Evolutionary conservation across 2,113 vertebrate species (phyloP).

Genomic region (Gadus chalcogrammus): DNA sequence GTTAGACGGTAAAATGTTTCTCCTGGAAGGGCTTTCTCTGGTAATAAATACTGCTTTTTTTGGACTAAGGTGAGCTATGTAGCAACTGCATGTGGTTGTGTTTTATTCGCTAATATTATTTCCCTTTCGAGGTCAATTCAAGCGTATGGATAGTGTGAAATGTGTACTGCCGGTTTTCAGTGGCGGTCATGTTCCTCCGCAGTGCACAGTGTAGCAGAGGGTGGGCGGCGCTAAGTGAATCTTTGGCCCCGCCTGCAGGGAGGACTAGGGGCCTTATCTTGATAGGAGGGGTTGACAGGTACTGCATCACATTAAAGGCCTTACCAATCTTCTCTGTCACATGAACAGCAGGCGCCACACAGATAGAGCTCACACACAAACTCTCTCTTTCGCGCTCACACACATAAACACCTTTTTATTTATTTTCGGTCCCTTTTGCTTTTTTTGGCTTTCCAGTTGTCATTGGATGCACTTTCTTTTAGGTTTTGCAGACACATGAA

Average conservation of each 20-base stretch:
- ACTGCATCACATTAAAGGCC: conserved; percentile 73
- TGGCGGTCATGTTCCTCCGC: conserved; percentile 26
- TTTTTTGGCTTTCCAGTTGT: no score
- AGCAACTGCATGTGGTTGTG: conserved; percentile 9
- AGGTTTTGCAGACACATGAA: no score
- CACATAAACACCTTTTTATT: neutral
- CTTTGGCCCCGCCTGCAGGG: conserved; percentile 36
- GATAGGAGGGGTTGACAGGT: conserved; percentile 64
- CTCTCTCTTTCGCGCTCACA: neutral
- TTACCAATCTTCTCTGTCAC: conserved; percentile 72
- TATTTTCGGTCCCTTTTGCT: no score
- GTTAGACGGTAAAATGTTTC: conserved; percentile 47
- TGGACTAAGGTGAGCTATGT: conserved; percentile 29
- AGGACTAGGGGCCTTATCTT: conserved; percentile 58
- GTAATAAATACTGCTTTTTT: conserved; percentile 2
- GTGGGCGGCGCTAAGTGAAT: conserved; percentile 12
- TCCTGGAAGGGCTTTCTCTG: conserved; percentile 35
- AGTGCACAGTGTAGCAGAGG: neutral
- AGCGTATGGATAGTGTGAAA: neutral
- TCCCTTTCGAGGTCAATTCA: conserved; percentile 1
- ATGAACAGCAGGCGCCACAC: conserved; percentile 45
- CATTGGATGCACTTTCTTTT: no score
- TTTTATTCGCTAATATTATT: no score
- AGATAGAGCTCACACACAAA: conserved; percentile 29
- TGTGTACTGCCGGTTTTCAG: neutral